Conservation (phyloP, 2,888 invertebrate species). For the Ctenicera cuprea region DNA sequence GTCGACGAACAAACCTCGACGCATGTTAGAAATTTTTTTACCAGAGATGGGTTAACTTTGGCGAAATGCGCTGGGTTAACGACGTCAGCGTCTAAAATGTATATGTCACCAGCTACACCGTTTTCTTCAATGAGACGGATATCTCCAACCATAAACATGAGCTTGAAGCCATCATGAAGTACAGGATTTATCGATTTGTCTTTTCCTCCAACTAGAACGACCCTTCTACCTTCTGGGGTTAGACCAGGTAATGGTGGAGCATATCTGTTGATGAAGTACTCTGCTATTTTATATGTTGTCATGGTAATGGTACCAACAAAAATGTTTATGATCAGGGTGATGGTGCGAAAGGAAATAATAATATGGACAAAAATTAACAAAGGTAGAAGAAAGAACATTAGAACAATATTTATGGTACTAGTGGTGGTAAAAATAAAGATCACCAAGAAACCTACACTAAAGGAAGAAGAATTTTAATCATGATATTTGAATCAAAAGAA, state of each 20-base stretch:
- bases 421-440: no score
- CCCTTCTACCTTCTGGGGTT: conserved; percentile 86
- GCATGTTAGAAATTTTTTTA: conserved; percentile 90
- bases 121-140: conserved; percentile 85
- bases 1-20: conserved; percentile 75
- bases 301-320: no score
- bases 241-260: conserved; percentile 88
- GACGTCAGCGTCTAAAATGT: conserved; percentile 86
- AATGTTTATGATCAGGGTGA: no score
- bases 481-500: no score
- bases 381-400: no score
- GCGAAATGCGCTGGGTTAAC: conserved; percentile 88
- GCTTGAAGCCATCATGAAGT: conserved; percentile 86
- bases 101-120: conserved; percentile 90
- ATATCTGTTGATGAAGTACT: no score
- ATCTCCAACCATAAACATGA: conserved; percentile 90
- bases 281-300: no score
- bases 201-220: conserved; percentile 83
- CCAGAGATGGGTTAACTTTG: conserved; percentile 87
- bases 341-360: no score
- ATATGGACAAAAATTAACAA: no score
- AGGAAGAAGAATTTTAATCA: no score
- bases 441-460: no score
- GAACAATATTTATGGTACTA: no score
- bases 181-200: conserved; percentile 84